Evolutionary conservation across 1,140 invertebrate genomes (phyloP), one percentile per base, ranked within the genome.

Genomic region (Drosophila prosaltans): DNA sequence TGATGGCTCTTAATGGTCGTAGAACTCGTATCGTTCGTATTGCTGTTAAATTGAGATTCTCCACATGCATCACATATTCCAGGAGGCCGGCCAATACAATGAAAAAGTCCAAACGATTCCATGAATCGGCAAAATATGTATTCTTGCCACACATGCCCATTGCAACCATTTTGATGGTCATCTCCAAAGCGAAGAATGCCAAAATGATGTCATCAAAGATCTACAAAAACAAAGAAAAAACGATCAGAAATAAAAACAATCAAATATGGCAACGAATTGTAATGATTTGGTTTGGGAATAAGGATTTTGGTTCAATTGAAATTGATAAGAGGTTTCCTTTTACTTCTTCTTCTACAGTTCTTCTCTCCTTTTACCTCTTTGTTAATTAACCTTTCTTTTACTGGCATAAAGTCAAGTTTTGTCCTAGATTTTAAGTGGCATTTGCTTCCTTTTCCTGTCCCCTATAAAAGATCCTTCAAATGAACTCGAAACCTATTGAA

Each of bases 161-260:
- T 11, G 98, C 99, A 21, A 98, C 95, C 95, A 99, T 98, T 94
- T 99, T 99, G 92, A 99, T 97, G 61, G 96, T 95, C 99, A 99
- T 98, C 92, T 98, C 98, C 83, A 98, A 91, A 9, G 98, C 95
- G 93, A 99, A 99, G 94, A 99, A 99, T 65, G 95, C 97, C 93
- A 99, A 99, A 93, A 99, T 99, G 82, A 98, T 96, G 93, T 99
- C 98, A 92, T 99, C 99, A 92, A 99, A 98, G 85, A 97, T 95
- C 96, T 98, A 16, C 16, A 16, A 16, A 16, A 16, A 16, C 16
- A 16, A 16, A 16, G 16, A 16, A 94, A 36, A 36, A 36, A 6
- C 1, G 32, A 8, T 36, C 2, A 10, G 4, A 4, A 30, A 0
- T 7, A 2, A 60, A n/a, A 5, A 21, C 3, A 24, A 21, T n/a